Evolutionary conservation across 1,140 invertebrate genomes (phyloP).

Genomic region (Carposina sasakii): DNA sequence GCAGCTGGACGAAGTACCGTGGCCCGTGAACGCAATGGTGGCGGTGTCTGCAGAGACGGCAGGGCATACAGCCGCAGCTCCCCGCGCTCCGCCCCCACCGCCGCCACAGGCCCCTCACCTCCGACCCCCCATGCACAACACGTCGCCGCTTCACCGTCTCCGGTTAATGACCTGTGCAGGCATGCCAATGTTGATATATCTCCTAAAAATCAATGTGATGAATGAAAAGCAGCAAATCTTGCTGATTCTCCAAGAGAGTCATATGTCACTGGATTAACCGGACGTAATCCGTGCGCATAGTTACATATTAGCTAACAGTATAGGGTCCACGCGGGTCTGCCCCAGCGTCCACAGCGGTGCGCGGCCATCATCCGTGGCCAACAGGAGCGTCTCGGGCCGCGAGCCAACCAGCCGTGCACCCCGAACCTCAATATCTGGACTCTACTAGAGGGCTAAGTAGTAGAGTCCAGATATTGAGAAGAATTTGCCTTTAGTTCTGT

Average conservation of each 20-base stretch:
- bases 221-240: too few species aligned
- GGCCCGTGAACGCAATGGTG: constrained; percentile 17
- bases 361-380: constrained; percentile 44
- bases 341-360: constrained; percentile 39
- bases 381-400: constrained; percentile 35
- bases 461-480: too few species aligned
- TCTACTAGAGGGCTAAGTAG: too few species aligned
- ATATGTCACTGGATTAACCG: too few species aligned
- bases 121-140: constrained; percentile 43
- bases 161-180: not conserved
- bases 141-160: constrained; percentile 30
- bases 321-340: constrained; percentile 32
- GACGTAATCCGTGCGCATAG: too few species aligned
- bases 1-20: constrained; percentile 17
- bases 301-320: too few species aligned
- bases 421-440: too few species aligned
- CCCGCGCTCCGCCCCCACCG: constrained; percentile 31
- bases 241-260: too few species aligned
- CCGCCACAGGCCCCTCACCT: constrained; percentile 21
- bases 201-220: too few species aligned
- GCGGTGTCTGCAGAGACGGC: constrained; percentile 24
- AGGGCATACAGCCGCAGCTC: constrained; percentile 26
- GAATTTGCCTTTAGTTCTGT: too few species aligned
- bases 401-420: constrained; percentile 15
- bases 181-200: not conserved